Base-by-base conservation (phyloP, 2,797 vertebrate genomes). In the Nyctalus aviator region DNA sequence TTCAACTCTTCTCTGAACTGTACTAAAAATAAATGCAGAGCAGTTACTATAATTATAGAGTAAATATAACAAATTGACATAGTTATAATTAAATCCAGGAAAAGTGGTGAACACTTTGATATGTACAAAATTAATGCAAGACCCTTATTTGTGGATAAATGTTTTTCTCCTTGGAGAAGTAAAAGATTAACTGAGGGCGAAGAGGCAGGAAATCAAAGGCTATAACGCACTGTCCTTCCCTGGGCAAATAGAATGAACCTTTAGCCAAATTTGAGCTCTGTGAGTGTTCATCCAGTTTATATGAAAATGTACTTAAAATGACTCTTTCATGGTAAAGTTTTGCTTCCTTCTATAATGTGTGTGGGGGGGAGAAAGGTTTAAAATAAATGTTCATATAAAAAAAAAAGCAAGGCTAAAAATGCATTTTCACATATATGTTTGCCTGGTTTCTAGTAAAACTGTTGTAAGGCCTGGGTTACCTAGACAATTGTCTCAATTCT, bases 41-140 rank as follows among this genome's bases (percentile, higher is more conserved):
- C 30, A 92, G 93, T 91, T 95, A 94, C 81, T 96, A 75, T 97
- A 97, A 97, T 97, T 97, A 97, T 84, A 96, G 89, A 91, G 81
- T 95, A 97, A 97, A 97, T 96, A 95, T 90, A 97, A 96, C 72
- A 97, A 97, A 97, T 97, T 94, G 94, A 95, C 90, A 91, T 96
- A 92, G 97, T 97, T 97, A 96, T 96, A 97, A 95, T 97, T 97
- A 96, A 96, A 92, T 90, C 84, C 59, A 94, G 95, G 87, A 91
- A 97, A 97, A 94, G 92, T 41, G 25, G 64, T 87, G 84, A 97
- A 91, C 72, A 93, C 82, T 94, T 94, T 88, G 55, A 93, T 94
- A 94, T 82, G 62, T 85, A 55, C 25, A 92, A 97, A 97, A 96
- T 93, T 97, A 96, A 96, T 83, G 93, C 48, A 48, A n/a, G 27